Base-by-base conservation (phyloP, 2,113 vertebrate species). In the Microtus montanus region DNA sequence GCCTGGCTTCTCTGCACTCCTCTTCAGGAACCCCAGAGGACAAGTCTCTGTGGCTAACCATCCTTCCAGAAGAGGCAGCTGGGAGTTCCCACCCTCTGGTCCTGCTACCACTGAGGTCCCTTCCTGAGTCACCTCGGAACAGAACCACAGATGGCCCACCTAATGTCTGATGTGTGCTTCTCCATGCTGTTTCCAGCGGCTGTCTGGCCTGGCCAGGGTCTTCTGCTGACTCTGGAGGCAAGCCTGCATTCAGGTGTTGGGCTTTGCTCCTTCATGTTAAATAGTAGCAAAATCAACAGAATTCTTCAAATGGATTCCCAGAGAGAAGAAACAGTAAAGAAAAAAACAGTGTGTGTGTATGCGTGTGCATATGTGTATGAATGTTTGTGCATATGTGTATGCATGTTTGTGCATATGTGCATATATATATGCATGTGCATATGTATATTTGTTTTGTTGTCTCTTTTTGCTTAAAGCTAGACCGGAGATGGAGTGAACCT, bases 261-360 rank as follows among this genome's bases (percentile, higher is more conserved):
- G 24, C 20, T 84, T 78, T 64, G 75, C 75, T 87, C 47, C 19
- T 95, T 87, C 78, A 64, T 35, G 74, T 74, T 71, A 89, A 91
- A 86, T 15, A 75, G 90, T 89, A 75, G 82, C 66, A 75, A 88
- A 92, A 78, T 52, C 61, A 78, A 78, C 68, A 70, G 35, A 93
- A 83, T 54, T 77, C 38, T 92, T 89, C 49, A 87, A 90, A 13
- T 75, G 61, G 70, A 41, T 89, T 92, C 24, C 47, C 44, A 66
- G 75, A 22, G 19, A 90, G 44, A 87, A 93, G 35, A 78, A 61
- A 85, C 52, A 20, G 30, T 11, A 85, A 80, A 30, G 71, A 44
- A 44, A 63, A 4, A 4, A 73, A 30, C 24, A 68, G 22, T 26
- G 70, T 28, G 35, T 20, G 61, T 35, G 15, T 33, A 3, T 75